Conservation (phyloP, 2,113 vertebrate genomes). For the Crotalus horridus region DNA sequence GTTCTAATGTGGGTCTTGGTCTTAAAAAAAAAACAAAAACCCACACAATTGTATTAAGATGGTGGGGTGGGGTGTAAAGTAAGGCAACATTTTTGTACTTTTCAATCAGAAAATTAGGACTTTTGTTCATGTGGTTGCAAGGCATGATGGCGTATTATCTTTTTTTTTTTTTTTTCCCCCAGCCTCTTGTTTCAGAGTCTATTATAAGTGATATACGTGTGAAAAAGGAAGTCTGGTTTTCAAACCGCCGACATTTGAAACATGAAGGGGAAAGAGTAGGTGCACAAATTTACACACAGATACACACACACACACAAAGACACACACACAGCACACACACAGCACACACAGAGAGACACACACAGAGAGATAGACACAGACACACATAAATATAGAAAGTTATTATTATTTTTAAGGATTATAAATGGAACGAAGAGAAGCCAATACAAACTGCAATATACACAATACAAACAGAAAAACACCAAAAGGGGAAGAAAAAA, state of each 20-base stretch:
- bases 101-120: conserved; percentile 81
- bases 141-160: conserved; percentile 66
- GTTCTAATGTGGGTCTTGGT: conserved; percentile 80
- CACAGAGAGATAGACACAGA: background rate
- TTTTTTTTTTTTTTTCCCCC: conserved; percentile 49
- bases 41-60: conserved; percentile 73
- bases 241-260: conserved; percentile 66
- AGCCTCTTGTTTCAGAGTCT: conserved; percentile 58
- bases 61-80: conserved; percentile 52
- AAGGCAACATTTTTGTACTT: conserved; percentile 70
- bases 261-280: conserved; percentile 62
- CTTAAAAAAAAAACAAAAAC: conserved; percentile 58
- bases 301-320: no score
- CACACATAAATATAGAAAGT: no score
- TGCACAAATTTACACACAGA: background rate
- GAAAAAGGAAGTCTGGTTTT: conserved; percentile 75
- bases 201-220: conserved; percentile 73
- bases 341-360: no score
- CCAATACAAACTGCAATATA: no score
- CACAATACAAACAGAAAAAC: no score
- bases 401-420: no score
- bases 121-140: conserved; percentile 73
- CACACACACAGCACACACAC: no score
- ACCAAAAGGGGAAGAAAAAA: no score
- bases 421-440: no score